Base-by-base conservation (phyloP, 2,113 vertebrate species). In the Ceyx melanurus region DNA sequence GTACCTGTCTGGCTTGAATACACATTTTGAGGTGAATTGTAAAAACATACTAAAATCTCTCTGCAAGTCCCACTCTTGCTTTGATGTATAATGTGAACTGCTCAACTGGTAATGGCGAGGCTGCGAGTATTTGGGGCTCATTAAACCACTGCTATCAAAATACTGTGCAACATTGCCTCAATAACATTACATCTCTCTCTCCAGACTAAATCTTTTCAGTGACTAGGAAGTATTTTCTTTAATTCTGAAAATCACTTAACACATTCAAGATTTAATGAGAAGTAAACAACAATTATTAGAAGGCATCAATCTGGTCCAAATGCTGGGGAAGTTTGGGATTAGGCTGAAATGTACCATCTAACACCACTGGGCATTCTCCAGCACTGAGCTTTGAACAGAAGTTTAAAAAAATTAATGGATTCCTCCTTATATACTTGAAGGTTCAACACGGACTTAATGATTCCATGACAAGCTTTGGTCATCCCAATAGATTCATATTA, bases 331-430 rank as follows among this genome's bases (percentile, higher is more conserved):
- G 75, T 67, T 85, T 61, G 64, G 78, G 84, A 80, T 89, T 89
- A 84, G 48, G 31, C 5, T 74, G 75, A 81, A 91, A 83, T 48
- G 40, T 73, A n/a, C 26, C 15, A 0, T 51, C 79, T 90, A 89
- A 77, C 40, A 77, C 78, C 68, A 33, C 2, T 54, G 51, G 26
- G 25, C 26, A 15, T 61, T 73, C 42, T 65, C 67, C 46, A 33
- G 45, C 1, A 3, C 45, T 35, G 18, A 82, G 48, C 46, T 95
- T 82, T 88, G 91, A 87, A 51, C 18, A 45, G 28, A 67, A 65
- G 15, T 33, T 64, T 53, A 77, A 64, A 51, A 94, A 93, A 95
- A 91, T 80, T 93, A 89, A 73, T 48, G 79, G 83, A 60, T 77
- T 67, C 60, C 23, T 93, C 15, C 15, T 68, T 45, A 18, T 16